phyloP scores from a whole-genome alignment of 2,113 vertebrate species.

The Onychorhynchus coronatus region DNA sequence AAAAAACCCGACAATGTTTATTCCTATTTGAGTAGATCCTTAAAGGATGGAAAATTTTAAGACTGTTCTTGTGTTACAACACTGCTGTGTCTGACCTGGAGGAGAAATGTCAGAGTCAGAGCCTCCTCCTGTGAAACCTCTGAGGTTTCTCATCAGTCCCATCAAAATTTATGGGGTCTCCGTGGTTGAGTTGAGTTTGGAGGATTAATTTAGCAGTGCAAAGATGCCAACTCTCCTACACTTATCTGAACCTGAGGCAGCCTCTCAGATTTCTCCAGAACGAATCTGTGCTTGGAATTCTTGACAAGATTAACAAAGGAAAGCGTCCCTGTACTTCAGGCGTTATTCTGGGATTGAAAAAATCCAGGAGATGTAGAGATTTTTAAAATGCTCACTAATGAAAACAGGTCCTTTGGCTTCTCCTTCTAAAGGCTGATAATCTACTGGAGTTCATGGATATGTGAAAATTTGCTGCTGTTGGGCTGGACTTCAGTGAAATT shows the following conservation, averaged over 20 bases:
- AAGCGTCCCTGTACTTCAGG: not conserved
- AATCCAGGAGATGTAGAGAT: not conserved
- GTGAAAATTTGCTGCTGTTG: not conserved
- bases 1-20: not conserved
- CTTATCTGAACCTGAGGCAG: not conserved
- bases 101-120: not conserved
- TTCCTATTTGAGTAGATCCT: not conserved
- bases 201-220: not conserved
- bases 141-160: not conserved
- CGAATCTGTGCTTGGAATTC: not conserved
- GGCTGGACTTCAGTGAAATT: not conserved
- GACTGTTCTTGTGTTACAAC: not conserved
- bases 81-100: not conserved
- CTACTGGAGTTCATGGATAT: not conserved
- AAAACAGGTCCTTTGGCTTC: not conserved
- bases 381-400: not conserved
- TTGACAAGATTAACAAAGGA: not conserved
- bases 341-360: not conserved
- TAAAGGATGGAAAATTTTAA: not conserved
- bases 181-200: not conserved
- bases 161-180: slow-evolving; percentile 1
- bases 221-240: not conserved
- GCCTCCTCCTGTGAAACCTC: not conserved
- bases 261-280: not conserved
- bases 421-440: not conserved